Base-by-base conservation (phyloP, 2,113 vertebrate species). In the Rhinogobius similis region DNA sequence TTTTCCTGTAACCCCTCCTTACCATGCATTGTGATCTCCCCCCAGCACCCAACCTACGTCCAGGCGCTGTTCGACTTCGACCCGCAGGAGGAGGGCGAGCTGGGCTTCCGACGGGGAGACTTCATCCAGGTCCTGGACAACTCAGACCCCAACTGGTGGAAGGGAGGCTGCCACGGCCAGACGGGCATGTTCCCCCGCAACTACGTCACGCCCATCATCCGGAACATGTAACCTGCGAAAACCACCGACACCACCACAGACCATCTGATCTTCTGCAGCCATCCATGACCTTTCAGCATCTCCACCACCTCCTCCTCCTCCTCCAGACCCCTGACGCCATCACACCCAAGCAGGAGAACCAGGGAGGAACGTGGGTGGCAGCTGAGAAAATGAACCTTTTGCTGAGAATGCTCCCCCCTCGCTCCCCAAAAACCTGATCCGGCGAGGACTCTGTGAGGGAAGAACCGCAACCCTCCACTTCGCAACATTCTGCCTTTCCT, bases 121-220 rank as follows among this genome's bases (percentile, higher is more conserved):
- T 97, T 97, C 92, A 99, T 99, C 92, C 97, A 98, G 79, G 98
- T 99, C 87, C 95, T 99, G 90, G 98, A 99, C 94, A 99, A 99
- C 94, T 99, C 98, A 43, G 98, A 99, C 89, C 97, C 97, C 92
- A 99, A 99, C 92, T 99, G 98, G 98, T 99, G 98, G 98, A 99
- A 99, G 83, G 98, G 98, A 78, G 96, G 95, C 44, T 99, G 97
- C 92, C 97, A 98, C 0, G 93, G 96, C 86, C 96, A 96, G 82
- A 98, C 97, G 67, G 97, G 98, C 93, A 99, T 99, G 98, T 99
- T 99, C 88, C 98, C 98, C 26, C 97, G 98, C 91, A 99, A 99
- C 89, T 99, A 99, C 7, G 97, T 99, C 92, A 97, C 96, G 76
- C 97, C 97, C 0, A 96, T 98, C 88, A 98, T 94, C 88, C 95